Evolutionary conservation across 2,113 vertebrate species (phyloP).

Genomic region (Bubo scandiacus): DNA sequence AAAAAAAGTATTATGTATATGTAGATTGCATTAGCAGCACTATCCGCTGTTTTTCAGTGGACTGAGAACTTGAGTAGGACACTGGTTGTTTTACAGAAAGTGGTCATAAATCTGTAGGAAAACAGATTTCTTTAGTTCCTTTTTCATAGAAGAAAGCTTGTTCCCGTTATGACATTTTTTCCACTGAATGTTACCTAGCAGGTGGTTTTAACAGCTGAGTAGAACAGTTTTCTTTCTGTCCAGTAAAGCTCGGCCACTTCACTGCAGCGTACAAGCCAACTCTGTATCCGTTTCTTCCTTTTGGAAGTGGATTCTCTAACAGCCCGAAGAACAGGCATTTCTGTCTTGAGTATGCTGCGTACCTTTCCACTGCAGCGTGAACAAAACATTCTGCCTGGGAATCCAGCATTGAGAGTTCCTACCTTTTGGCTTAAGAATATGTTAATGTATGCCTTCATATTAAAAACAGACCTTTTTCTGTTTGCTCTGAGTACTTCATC

Average conservation of each 20-base stretch:
- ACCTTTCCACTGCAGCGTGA: background rate
- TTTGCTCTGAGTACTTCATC: background rate
- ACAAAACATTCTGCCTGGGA: background rate
- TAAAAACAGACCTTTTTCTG: background rate
- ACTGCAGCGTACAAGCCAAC: background rate
- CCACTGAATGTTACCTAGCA: background rate
- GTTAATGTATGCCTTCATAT: background rate
- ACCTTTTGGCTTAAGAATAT: background rate
- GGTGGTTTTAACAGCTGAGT: background rate
- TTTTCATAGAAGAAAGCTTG: background rate
- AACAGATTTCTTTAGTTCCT: background rate
- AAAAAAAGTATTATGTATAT: background rate
- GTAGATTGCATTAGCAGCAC: background rate
- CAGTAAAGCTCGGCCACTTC: background rate
- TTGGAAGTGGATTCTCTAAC: background rate
- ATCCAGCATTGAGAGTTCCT: background rate
- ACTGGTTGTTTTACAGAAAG: background rate
- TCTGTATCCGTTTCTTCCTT: background rate
- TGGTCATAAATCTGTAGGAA: background rate
- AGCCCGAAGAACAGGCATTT: background rate
- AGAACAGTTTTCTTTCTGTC: background rate
- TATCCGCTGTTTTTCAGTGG: background rate
- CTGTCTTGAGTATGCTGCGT: rapidly evolving
- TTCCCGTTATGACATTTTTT: background rate
- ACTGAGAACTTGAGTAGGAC: background rate